phyloP scores from a whole-genome alignment of 2,888 invertebrate genomes.

The Prosopocoilus inquinatus region DNA sequence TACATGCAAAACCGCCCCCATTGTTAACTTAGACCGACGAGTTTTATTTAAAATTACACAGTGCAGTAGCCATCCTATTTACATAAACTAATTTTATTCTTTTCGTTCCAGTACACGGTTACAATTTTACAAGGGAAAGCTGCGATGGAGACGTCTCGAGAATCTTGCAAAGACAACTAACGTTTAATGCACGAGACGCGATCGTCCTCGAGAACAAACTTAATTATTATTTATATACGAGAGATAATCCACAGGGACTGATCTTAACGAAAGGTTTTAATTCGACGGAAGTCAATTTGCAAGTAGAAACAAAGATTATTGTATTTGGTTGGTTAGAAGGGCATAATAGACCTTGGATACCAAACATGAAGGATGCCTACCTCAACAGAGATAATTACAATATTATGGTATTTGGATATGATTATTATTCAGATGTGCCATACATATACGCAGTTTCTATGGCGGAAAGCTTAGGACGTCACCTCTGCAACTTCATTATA shows the following conservation, averaged over 20 bases:
- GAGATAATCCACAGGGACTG: slow-evolving; percentile 6
- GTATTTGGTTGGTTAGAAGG: slow-evolving; percentile 18
- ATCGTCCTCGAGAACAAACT: slow-evolving; percentile 6
- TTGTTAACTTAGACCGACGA: too few species aligned
- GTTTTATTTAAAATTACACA: too few species aligned
- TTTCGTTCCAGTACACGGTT: slow-evolving; percentile 7
- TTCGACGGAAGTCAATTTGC: slow-evolving; percentile 6
- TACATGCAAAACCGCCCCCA: too few species aligned
- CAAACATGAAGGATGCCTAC: slow-evolving; percentile 16
- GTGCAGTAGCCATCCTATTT: too few species aligned
- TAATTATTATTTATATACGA: slow-evolving; percentile 13
- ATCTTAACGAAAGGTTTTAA: slow-evolving; percentile 8
- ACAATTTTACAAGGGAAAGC: slow-evolving; percentile 15
- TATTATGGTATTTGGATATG: slow-evolving; percentile 16
- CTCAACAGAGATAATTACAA: slow-evolving; percentile 12
- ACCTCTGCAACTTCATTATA: slow-evolving; percentile 14
- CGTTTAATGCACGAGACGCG: slow-evolving; percentile 4
- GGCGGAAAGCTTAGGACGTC: slow-evolving; percentile 7
- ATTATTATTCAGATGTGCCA: slow-evolving; percentile 14
- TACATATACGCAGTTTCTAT: slow-evolving; percentile 11
- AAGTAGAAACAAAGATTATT: slow-evolving; percentile 18
- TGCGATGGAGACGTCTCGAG: slow-evolving; percentile 10
- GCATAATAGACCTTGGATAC: slow-evolving; percentile 13
- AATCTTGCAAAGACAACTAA: slow-evolving; percentile 5
- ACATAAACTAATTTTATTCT: background rate